Conservation (phyloP, 1,140 invertebrate species). For the Diprion similis region DNA sequence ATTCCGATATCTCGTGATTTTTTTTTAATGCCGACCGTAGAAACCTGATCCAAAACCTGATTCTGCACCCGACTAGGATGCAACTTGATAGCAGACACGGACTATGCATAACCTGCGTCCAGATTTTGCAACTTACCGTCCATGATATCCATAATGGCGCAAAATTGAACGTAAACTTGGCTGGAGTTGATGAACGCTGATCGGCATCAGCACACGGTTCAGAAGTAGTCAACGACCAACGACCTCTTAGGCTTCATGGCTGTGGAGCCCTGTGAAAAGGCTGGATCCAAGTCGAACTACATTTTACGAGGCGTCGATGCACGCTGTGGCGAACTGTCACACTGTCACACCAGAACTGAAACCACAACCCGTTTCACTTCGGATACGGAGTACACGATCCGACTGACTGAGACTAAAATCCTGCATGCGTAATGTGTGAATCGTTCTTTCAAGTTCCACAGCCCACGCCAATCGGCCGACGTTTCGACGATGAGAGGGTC, state of each 20-base stretch:
- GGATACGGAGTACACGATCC: background rate
- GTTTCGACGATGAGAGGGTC: background rate
- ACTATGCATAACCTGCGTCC: too few relatives aligned
- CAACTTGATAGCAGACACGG: too few relatives aligned
- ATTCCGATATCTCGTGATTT: too few relatives aligned
- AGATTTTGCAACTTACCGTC: conserved; percentile 30
- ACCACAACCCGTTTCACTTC: background rate
- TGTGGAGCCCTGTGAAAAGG: background rate
- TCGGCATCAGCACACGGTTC: background rate
- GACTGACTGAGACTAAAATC: background rate
- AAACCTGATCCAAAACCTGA: too few relatives aligned
- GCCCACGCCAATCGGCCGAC: background rate
- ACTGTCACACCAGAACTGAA: background rate
- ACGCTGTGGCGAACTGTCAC: background rate
- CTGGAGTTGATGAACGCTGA: background rate
- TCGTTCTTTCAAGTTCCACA: too few relatives aligned
- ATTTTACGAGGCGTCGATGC: background rate
- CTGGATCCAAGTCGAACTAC: background rate
- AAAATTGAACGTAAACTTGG: background rate
- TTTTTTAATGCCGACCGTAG: too few relatives aligned
- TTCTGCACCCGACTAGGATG: too few relatives aligned
- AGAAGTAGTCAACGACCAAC: conserved; percentile 7
- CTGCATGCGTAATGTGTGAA: background rate
- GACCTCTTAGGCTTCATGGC: background rate
- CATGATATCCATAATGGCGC: conserved; percentile 37